Conservation (phyloP, 2,797 vertebrate species). For the Sternotherus odoratus region DNA sequence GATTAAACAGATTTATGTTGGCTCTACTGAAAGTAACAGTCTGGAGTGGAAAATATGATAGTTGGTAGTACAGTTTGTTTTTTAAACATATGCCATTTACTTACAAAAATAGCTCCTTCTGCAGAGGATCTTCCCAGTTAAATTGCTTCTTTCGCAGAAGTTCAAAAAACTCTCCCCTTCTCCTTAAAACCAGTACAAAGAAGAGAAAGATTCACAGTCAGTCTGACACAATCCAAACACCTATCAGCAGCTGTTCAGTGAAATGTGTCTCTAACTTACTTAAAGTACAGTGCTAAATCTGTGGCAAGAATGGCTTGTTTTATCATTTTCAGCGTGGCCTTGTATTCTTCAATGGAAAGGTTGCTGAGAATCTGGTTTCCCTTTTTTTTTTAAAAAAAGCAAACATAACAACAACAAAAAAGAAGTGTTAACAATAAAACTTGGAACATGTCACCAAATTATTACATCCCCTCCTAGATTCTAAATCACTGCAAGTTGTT, state of each 20-base stretch:
- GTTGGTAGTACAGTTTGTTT: not conserved
- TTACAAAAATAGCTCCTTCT: slow-evolving; percentile 94
- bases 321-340: slow-evolving; percentile 93
- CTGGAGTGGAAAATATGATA: not conserved
- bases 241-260: not conserved
- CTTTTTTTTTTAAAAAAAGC: slow-evolving; percentile 76
- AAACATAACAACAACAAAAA: not conserved
- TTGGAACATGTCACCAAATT: not conserved
- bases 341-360: slow-evolving; percentile 96
- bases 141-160: slow-evolving; percentile 93
- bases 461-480: not conserved
- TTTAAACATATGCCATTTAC: slow-evolving; percentile 52
- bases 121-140: slow-evolving; percentile 90
- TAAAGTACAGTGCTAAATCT: slow-evolving; percentile 96
- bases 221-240: not conserved
- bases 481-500: not conserved
- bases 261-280: slow-evolving; percentile 85
- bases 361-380: slow-evolving; percentile 96
- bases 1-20: not conserved
- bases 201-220: not conserved
- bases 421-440: not conserved
- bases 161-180: slow-evolving; percentile 95
- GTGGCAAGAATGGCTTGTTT: slow-evolving; percentile 97
- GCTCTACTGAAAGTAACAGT: not conserved
- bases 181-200: slow-evolving; percentile 82